Base-by-base conservation (phyloP, 1,140 invertebrate species). In the Sycophila sp. region DNA sequence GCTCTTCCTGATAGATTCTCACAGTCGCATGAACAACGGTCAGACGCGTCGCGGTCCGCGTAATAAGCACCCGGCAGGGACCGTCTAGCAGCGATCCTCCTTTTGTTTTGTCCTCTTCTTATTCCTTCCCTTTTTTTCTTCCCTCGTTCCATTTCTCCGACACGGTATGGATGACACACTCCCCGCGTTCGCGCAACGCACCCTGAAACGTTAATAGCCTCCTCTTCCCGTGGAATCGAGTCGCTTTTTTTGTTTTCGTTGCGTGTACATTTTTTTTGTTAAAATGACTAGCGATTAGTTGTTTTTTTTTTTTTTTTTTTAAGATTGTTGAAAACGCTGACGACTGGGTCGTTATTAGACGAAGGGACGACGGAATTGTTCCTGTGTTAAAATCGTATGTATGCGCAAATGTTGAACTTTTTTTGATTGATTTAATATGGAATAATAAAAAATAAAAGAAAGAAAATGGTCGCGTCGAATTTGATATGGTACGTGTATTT, bases 1-100 rank as follows among this genome's bases (percentile, higher is more conserved):
- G 82, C 76, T 85, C 83, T 85, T 86, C 85, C 83, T 81, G 81
- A 78, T 78, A 70, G 36, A 68, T 51, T 67, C 6, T 67, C 53
- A 2, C 38, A 26, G n/a, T 24, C 26, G 49, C 55, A 36, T 4
- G 8, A n/a, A 15, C 36, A 24, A n/a, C n/a, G n/a, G n/a, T n/a
- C 22, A 36, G 15, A 38, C 34, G n/a, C 11, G 5, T 24, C 19
- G 17, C 26, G 34, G 6, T 34, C 10, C 30, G 2, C 32, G 8
- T 24, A 40, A 58, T 58, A 24, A 40, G n/a, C n/a, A n/a, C n/a
- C 34, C 2, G n/a, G 34, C 34, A 58, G 19, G 34, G 7, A 38
- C 17, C 8, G 55, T 58, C 22, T 5, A 24, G 42, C 19, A 47
- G 8, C 42, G 19, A 47, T 22, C 42, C 24, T 22, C 6, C 24